These are phyloP conservation scores for Spicauda simplicius DNA, from an alignment of 2,888 invertebrate species.

Conservation along the genomic window DNA sequence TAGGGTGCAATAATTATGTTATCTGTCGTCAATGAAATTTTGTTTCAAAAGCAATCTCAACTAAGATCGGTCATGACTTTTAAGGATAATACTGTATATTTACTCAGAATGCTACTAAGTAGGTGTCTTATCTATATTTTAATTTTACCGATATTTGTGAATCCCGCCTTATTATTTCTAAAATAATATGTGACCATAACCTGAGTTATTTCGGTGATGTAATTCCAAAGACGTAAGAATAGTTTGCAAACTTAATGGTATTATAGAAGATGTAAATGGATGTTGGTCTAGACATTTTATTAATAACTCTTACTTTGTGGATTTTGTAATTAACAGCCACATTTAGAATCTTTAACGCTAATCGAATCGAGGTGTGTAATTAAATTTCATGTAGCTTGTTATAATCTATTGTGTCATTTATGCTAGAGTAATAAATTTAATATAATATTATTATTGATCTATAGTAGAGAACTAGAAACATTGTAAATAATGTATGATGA, in stretches of 20 bases:
- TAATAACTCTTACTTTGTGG: slow-evolving; percentile 38
- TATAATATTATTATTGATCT: slow-evolving; percentile 44
- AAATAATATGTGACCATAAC: slow-evolving; percentile 78
- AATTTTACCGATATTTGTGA: slow-evolving; percentile 54
- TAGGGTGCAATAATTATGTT: slow-evolving; percentile 40
- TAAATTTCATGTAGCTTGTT: slow-evolving; percentile 30
- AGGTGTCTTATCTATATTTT: slow-evolving; percentile 39
- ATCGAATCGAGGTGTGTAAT: slow-evolving; percentile 40
- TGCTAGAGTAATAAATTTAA: slow-evolving; percentile 32
- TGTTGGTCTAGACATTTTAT: slow-evolving; percentile 35
- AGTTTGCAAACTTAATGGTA: slow-evolving; percentile 74
- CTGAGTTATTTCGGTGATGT: slow-evolving; percentile 82
- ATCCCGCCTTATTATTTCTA: slow-evolving; percentile 77
- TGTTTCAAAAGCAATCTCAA: slow-evolving; percentile 26
- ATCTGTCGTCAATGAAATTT: slow-evolving; percentile 17
- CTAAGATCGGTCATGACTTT: slow-evolving; percentile 6
- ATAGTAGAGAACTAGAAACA: slow-evolving; percentile 37
- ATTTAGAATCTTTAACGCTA: slow-evolving; percentile 42
- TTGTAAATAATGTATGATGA: slow-evolving; percentile 77
- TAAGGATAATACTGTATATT: slow-evolving; percentile 11
- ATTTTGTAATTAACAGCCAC: slow-evolving; percentile 43
- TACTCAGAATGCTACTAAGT: slow-evolving; percentile 38
- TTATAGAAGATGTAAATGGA: slow-evolving; percentile 50
- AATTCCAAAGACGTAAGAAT: slow-evolving; percentile 83
- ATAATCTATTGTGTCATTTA: slow-evolving; percentile 34